Percentiles rank a stretch among this genome's conserved stretches.
phyloP scores from a whole-genome alignment of 2,797 vertebrate species.

The Sebastes dallii region DNA sequence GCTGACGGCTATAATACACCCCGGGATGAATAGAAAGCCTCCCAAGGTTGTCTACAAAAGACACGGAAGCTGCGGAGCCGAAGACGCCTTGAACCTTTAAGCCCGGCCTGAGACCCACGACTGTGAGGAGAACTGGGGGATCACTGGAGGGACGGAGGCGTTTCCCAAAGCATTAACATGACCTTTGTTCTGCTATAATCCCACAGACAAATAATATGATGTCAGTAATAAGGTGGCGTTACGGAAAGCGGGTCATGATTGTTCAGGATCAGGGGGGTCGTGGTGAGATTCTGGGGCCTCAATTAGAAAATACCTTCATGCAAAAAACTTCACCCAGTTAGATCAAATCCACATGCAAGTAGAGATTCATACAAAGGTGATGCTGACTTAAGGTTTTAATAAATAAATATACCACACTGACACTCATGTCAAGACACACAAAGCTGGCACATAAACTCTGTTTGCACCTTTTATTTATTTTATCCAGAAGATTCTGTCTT shows the following conservation, averaged over 20 bases:
- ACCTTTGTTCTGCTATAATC: slow-evolving; percentile 66
- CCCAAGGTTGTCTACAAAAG: slow-evolving; percentile 61
- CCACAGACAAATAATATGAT: slow-evolving; percentile 39
- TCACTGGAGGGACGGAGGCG: slow-evolving; percentile 14
- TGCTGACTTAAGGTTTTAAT: not conserved
- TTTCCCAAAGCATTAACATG: slow-evolving; percentile 26
- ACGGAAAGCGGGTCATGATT: slow-evolving; percentile 18
- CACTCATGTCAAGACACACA: not conserved
- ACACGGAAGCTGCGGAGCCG: slow-evolving; percentile 40
- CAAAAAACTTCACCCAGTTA: not conserved
- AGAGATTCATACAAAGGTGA: not conserved
- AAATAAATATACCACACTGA: not conserved
- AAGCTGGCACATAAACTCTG: not conserved
- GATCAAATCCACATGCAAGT: not conserved
- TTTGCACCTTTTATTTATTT: not conserved
- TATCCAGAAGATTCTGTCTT: not conserved
- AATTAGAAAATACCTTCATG: not conserved
- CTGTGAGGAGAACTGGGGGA: slow-evolving; percentile 29
- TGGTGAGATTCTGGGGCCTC: not conserved
- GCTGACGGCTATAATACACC: slow-evolving; percentile 67
- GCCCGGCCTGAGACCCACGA: slow-evolving; percentile 5
- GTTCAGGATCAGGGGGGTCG: not conserved
- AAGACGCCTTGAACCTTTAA: slow-evolving; percentile 60
- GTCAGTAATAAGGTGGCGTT: slow-evolving; percentile 19
- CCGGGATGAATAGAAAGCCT: slow-evolving; percentile 34